Base-by-base conservation (phyloP, 2,113 vertebrate genomes). In the Anguilla rostrata region DNA sequence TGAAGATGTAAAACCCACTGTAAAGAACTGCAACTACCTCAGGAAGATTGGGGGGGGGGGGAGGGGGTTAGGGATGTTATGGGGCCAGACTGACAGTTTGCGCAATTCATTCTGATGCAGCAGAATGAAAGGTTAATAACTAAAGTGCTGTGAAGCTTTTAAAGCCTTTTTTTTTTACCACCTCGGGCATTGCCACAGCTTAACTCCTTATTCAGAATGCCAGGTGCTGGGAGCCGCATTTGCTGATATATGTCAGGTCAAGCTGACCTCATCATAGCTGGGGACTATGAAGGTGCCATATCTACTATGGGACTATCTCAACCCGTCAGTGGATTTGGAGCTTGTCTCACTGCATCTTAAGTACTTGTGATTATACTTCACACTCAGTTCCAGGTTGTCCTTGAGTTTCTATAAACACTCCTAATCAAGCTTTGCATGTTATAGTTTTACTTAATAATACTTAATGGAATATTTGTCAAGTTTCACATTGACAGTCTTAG, bases 91-190 rank as follows among this genome's bases (percentile, higher is more conserved):
- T 86, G 81, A 63, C 86, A 49, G 26, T 71, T 39, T 82, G 41
- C 39, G 81, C 63, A 78, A 78, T 83, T 22, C 63, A 39, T 18
- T 29, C 81, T 66, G 81, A 75, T 86, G 34, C 63, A 0, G 5
- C 79, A 11, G 18, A n/a, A 83, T 53, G 43, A 83, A 83, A 83
- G 81, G 60, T 83, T 86, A 86, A 86, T 75, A 82, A 83, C 41
- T 39, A 83, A 85, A 85, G 84, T 79, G 71, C 75, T 26, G 20
- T 78, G 15, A 39, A 41, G 84, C 84, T 85, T 81, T 80, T 85
- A 85, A 26, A 81, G 41, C 20, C 29, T n/a, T 66, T 34, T 34
- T 34, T n/a, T 46, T 46, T 80, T 57, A 40, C n/a, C 49, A 20
- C 39, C 49, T 2, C 14, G 34, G 3, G 8, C 49, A 81, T 40